Evolutionary conservation across 1,140 invertebrate genomes (phyloP).

Genomic region (Rhynchophorus ferrugineus): DNA sequence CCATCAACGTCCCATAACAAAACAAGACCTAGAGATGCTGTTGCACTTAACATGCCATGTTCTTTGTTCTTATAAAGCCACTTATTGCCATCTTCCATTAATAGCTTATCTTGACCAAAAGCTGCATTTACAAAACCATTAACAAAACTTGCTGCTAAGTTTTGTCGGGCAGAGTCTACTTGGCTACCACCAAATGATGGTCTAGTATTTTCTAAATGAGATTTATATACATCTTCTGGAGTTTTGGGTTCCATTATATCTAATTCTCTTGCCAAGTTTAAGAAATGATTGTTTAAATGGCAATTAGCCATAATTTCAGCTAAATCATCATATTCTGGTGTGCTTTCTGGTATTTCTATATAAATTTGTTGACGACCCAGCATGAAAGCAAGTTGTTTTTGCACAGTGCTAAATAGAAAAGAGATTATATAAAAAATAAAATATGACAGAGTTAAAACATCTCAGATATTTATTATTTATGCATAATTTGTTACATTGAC

Average conservation of each 20-base stretch:
- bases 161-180: slow-evolving; percentile 92
- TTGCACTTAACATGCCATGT: slow-evolving; percentile 96
- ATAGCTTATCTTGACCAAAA: slow-evolving; percentile 94
- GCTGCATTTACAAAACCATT: slow-evolving; percentile 99
- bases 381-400: slow-evolving; percentile 97
- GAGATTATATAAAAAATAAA: neutral
- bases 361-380: slow-evolving; percentile 93
- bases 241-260: slow-evolving; percentile 99
- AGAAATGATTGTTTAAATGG: slow-evolving; percentile 92
- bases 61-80: slow-evolving; percentile 99
- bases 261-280: slow-evolving; percentile 92
- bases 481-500: too few species aligned
- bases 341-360: slow-evolving; percentile 62
- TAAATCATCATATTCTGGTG: slow-evolving; percentile 78
- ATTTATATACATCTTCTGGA: slow-evolving; percentile 99
- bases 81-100: slow-evolving; percentile 94
- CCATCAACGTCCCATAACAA: slow-evolving; percentile 98
- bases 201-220: slow-evolving; percentile 88
- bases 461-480: too few species aligned
- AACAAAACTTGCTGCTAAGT: slow-evolving; percentile 96
- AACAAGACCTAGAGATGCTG: slow-evolving; percentile 89
- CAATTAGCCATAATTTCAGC: slow-evolving; percentile 95
- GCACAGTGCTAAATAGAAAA: slow-evolving; percentile 55
- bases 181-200: slow-evolving; percentile 76
- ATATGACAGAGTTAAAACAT: too few species aligned